A percentile compares a stretch with the other conserved stretches of the same genome.
Evolutionary conservation across 1,140 invertebrate species (phyloP).

Genomic region (Leptonema lineaticorne): DNA sequence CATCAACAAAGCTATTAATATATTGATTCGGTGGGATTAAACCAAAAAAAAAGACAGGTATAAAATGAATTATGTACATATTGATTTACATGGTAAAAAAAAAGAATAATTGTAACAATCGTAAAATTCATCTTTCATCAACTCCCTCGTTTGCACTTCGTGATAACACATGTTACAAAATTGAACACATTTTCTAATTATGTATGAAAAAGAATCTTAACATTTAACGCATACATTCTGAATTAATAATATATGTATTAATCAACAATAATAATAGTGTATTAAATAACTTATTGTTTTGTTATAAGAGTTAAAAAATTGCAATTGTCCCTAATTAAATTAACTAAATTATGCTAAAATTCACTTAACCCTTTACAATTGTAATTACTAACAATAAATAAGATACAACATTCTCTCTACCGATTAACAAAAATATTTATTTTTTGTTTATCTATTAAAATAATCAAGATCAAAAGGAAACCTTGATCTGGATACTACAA

Average conservation of each 20-base stretch:
- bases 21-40: conserved; percentile 38
- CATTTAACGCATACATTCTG: neutral
- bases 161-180: conserved; percentile 15
- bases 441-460: neutral
- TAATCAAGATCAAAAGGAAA: too few relatives aligned
- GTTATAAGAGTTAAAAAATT: conserved; percentile 28
- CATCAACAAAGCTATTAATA: conserved; percentile 22
- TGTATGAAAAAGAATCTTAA: conserved; percentile 34
- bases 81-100: neutral
- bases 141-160: conserved; percentile 8
- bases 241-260: conserved; percentile 1
- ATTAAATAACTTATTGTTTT: conserved; percentile 26
- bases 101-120: neutral
- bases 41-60: conserved; percentile 8
- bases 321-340: conserved; percentile 38
- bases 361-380: conserved; percentile 5
- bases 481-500: neutral
- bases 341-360: conserved; percentile 1
- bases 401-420: neutral
- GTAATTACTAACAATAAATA: conserved; percentile 21
- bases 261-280: conserved; percentile 14
- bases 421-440: too few relatives aligned
- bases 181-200: conserved; percentile 39
- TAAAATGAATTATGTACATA: conserved; percentile 17
- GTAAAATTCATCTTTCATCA: neutral